These are phyloP conservation scores for Andrena cerasifolii DNA, from an alignment of 1,140 invertebrate species.

Conservation along the genomic window DNA sequence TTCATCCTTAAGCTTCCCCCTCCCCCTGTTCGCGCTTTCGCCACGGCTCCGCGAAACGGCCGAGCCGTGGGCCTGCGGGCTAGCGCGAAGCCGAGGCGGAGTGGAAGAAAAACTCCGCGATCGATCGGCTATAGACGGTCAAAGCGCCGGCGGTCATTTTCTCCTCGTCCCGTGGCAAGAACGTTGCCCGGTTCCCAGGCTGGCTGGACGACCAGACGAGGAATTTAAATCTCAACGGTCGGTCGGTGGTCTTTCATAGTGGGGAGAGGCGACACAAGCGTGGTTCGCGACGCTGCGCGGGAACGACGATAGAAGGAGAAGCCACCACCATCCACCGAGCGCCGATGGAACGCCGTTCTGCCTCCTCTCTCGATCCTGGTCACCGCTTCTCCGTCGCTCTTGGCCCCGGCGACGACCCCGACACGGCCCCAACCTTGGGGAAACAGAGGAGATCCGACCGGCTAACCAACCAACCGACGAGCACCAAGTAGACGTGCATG, in stretches of 20 bases:
- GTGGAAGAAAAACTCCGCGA: neutral
- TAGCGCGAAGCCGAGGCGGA: too few relatives aligned
- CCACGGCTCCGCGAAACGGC: neutral
- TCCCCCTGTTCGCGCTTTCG: too few relatives aligned
- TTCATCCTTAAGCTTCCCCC: too few relatives aligned
- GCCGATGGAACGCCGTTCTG: slow-evolving; percentile 34
- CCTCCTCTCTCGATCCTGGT: slow-evolving; percentile 11
- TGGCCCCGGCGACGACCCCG: neutral
- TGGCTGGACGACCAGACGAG: slow-evolving; percentile 58
- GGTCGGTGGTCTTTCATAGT: slow-evolving; percentile 57
- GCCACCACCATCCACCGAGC: too few relatives aligned
- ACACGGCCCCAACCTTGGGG: neutral
- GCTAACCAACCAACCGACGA: slow-evolving; percentile 8
- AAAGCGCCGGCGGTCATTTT: slow-evolving; percentile 45
- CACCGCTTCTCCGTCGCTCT: neutral
- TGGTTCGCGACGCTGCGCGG: slow-evolving; percentile 30
- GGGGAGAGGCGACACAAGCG: slow-evolving; percentile 57
- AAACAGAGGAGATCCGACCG: slow-evolving; percentile 15
- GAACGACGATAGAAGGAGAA: slow-evolving; percentile 13
- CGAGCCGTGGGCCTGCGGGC: too few relatives aligned
- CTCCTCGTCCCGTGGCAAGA: slow-evolving; percentile 23
- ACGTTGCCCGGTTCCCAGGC: slow-evolving; percentile 67
- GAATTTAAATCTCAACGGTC: slow-evolving; percentile 81
- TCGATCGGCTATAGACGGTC: slow-evolving; percentile 13
- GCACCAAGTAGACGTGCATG: neutral